Percentiles rank a stretch among this genome's conserved stretches.
phyloP scores from a whole-genome alignment of 2,797 vertebrate genomes.

The Sebastes iracundus region DNA sequence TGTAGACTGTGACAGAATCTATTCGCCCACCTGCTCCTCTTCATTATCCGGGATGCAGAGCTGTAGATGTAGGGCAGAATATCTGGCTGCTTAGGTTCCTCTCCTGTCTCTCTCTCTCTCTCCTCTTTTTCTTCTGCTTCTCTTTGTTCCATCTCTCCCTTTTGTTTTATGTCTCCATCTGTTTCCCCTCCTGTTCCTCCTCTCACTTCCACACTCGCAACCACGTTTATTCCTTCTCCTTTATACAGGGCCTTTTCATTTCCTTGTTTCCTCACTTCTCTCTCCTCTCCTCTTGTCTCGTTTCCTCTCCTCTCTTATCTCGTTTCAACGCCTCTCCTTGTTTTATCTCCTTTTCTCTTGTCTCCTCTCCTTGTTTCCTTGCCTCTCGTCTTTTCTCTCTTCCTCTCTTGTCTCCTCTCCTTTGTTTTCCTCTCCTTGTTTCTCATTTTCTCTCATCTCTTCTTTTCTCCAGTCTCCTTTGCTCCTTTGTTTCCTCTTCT shows the following conservation, averaged over 20 bases:
- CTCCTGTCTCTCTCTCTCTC: not conserved
- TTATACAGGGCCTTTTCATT: not conserved
- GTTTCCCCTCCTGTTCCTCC: constrained; percentile 26
- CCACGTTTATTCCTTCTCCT: not conserved
- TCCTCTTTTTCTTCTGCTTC: not conserved
- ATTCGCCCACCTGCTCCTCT: constrained; percentile 71
- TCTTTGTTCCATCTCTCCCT: constrained; percentile 28
- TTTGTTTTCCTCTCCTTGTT: not conserved
- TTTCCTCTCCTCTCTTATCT: not conserved
- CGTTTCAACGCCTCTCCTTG: not conserved
- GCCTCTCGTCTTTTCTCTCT: not conserved
- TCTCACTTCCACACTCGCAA: rapidly evolving
- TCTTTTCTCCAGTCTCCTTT: not conserved
- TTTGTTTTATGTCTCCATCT: constrained; percentile 41
- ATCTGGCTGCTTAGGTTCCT: constrained; percentile 24
- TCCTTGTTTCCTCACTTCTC: not conserved
- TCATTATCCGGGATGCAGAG: constrained; percentile 60
- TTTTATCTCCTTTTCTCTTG: not conserved
- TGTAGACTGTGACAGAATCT: constrained; percentile 64
- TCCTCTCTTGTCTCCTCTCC: not conserved
- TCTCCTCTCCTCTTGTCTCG: not conserved
- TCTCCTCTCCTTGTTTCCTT: not conserved
- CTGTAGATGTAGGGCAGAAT: constrained; percentile 52
- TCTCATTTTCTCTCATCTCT: not conserved
- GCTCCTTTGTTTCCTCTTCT: not conserved